These are phyloP conservation scores for Malurus elegans DNA, from an alignment of 2,113 vertebrate species.

Conservation along the genomic window DNA sequence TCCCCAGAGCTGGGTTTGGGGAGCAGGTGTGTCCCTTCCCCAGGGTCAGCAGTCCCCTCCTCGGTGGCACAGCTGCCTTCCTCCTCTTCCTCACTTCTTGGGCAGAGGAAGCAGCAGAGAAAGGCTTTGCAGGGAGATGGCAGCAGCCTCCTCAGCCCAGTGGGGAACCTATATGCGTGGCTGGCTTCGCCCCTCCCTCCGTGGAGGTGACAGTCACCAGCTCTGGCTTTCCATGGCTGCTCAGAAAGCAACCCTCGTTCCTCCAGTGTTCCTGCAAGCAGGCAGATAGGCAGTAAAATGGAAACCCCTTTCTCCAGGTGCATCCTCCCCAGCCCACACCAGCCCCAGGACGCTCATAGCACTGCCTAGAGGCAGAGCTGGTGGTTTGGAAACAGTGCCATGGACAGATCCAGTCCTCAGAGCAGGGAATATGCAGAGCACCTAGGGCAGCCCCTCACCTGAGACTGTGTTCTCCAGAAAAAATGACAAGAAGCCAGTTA, in stretches of 20 bases:
- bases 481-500: constrained; percentile 82
- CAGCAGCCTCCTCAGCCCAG: constrained; percentile 30
- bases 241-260: constrained; percentile 70
- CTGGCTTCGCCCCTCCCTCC: background rate
- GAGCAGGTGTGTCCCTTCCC: constrained; percentile 73
- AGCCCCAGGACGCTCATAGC: background rate
- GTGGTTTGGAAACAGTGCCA: background rate
- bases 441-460: constrained; percentile 69
- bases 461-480: constrained; percentile 84
- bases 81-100: background rate
- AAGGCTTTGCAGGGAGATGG: constrained; percentile 31
- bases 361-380: background rate
- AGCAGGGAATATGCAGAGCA: background rate
- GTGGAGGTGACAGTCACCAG: background rate
- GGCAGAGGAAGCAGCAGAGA: constrained; percentile 75
- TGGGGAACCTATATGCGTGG: constrained; percentile 53
- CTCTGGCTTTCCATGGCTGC: background rate
- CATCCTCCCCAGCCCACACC: background rate
- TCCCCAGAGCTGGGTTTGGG: background rate
- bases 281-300: background rate
- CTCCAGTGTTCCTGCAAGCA: constrained; percentile 66
- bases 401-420: background rate
- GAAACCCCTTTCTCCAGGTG: background rate
- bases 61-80: background rate
- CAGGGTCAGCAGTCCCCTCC: background rate